Conservation (phyloP, 1,140 invertebrate genomes). For the Eumaeus atala region DNA sequence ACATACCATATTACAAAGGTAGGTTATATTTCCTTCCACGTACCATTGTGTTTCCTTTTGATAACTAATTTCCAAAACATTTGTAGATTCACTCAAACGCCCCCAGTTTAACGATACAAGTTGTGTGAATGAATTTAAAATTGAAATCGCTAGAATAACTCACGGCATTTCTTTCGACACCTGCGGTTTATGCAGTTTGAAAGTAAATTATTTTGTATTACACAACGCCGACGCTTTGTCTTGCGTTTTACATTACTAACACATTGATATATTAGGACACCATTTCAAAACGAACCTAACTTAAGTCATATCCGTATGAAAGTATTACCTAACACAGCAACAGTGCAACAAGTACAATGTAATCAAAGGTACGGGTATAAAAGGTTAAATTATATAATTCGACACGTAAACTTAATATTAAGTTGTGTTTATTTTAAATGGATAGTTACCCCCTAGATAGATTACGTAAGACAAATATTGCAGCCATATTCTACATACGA, state of each 20-base stretch:
- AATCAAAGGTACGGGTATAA: constrained; percentile 4
- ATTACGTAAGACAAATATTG: constrained; percentile 46
- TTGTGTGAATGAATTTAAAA: not conserved
- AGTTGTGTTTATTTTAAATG: constrained; percentile 18
- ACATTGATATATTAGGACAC: constrained; percentile 23
- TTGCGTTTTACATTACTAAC: constrained; percentile 27
- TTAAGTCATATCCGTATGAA: constrained; percentile 15
- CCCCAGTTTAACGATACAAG: not conserved
- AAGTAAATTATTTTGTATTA: constrained; percentile 30
- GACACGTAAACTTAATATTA: constrained; percentile 34
- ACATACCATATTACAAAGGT: too few species aligned
- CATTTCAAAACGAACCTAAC: constrained; percentile 27
- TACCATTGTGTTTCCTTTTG: too few species aligned
- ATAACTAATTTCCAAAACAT: too few species aligned
- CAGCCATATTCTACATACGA: not conserved
- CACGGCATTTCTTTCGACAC: constrained; percentile 12
- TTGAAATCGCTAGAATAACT: constrained; percentile 2
- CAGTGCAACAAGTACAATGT: constrained; percentile 13
- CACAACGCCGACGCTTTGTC: constrained; percentile 27
- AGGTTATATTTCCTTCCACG: too few species aligned
- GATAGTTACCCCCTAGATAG: constrained; percentile 40
- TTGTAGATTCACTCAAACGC: not conserved
- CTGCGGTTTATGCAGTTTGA: constrained; percentile 26
- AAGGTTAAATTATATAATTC: constrained; percentile 43
- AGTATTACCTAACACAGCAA: constrained; percentile 13